Conservation (phyloP, 2,888 invertebrate genomes). For the Diarsia brunnea region DNA sequence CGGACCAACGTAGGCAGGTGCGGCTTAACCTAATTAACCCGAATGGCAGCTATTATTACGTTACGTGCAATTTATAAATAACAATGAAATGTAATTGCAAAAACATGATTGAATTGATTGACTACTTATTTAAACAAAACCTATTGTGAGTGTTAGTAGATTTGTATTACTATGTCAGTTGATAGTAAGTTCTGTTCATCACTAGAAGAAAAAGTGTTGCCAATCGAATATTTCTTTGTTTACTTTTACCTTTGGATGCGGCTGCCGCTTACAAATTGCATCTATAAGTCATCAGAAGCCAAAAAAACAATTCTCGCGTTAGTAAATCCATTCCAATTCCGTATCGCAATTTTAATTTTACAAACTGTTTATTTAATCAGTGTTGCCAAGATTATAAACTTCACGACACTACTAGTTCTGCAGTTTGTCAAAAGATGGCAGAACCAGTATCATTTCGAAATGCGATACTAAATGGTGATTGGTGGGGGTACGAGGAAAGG, state of each 20-base stretch:
- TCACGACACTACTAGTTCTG: conserved; percentile 21
- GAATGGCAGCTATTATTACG: too few relatives aligned
- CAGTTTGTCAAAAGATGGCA: conserved; percentile 71
- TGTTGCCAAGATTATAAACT: conserved; percentile 24
- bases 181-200: conserved; percentile 21
- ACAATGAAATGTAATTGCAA: too few relatives aligned
- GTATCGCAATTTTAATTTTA: not conserved
- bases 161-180: not conserved
- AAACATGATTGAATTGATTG: not conserved
- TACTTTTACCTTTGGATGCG: not conserved
- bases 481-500: conserved; percentile 71
- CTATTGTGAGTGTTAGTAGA: not conserved
- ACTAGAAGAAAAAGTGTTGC: conserved; percentile 9
- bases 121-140: not conserved
- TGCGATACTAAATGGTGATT: conserved; percentile 73
- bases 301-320: not conserved
- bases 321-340: fast-evolving
- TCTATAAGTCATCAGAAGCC: not conserved
- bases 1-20: too few relatives aligned
- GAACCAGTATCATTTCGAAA: conserved; percentile 59
- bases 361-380: not conserved
- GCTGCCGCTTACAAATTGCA: not conserved
- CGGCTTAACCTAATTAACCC: too few relatives aligned
- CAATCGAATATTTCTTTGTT: conserved; percentile 14
- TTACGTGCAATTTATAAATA: too few relatives aligned